phyloP scores from a whole-genome alignment of 2,797 vertebrate species.

The Acanthiza pusilla region DNA sequence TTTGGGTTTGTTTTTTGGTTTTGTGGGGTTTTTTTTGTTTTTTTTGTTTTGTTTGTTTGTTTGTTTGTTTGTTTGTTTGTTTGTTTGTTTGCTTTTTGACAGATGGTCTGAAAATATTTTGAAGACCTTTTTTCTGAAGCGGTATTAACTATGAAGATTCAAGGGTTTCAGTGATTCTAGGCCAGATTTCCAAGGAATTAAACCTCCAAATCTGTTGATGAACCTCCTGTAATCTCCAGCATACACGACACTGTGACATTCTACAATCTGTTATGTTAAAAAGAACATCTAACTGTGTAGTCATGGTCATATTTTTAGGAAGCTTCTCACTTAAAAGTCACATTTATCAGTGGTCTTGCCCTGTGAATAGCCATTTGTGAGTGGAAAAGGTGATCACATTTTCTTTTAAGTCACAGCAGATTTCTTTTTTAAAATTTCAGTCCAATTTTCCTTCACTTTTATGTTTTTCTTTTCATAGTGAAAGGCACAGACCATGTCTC shows the following conservation, averaged over 20 bases:
- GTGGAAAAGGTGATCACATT: neutral
- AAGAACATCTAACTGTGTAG: neutral
- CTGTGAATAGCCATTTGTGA: neutral
- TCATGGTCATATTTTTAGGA: neutral
- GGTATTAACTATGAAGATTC: neutral
- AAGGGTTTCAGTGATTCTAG: neutral
- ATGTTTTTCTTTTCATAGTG: neutral
- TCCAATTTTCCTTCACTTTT: neutral
- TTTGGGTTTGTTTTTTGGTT: too few species aligned
- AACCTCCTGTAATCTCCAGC: neutral
- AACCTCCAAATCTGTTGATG: neutral
- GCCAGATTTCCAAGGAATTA: neutral
- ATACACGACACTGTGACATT: fast-evolving
- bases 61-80: too few species aligned
- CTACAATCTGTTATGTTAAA: neutral
- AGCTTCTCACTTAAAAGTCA: neutral
- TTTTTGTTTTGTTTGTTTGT: too few species aligned
- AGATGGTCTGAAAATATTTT: neutral
- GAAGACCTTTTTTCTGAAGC: neutral
- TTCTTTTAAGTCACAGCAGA: neutral
- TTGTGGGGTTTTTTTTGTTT: fast-evolving
- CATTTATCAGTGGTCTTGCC: neutral
- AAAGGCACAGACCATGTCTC: neutral
- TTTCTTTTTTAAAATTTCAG: neutral
- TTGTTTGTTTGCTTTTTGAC: too few species aligned